These are phyloP conservation scores for Callorhinus ursinus DNA, from an alignment of 2,113 vertebrate species.

Conservation along the genomic window DNA sequence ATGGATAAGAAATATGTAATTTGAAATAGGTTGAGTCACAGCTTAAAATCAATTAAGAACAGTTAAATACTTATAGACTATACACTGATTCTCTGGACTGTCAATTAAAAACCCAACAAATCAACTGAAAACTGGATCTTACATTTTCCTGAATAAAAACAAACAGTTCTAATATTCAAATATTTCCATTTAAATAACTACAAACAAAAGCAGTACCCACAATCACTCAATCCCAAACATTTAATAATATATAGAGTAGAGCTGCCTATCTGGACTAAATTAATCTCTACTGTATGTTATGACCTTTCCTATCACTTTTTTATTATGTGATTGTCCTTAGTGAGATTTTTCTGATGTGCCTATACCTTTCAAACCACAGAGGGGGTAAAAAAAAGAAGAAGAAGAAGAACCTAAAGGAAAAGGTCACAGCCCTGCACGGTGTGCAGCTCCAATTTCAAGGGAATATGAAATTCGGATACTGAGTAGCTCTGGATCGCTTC, in stretches of 20 bases:
- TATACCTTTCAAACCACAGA: slow-evolving; percentile 46
- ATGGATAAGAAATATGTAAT: background rate
- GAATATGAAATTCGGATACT: slow-evolving; percentile 77
- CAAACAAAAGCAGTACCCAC: background rate
- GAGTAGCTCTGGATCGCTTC: slow-evolving; percentile 75
- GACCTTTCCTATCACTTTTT: slow-evolving; percentile 68
- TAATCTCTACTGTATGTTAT: slow-evolving; percentile 17
- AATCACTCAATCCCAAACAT: background rate
- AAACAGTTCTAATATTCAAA: background rate
- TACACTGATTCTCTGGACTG: background rate
- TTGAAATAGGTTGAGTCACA: background rate
- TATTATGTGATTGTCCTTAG: slow-evolving; percentile 63
- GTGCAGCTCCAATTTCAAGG: slow-evolving; percentile 66
- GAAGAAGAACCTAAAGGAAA: slow-evolving; percentile 43
- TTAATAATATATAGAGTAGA: background rate
- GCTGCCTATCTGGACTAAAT: background rate
- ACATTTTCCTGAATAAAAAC: background rate
- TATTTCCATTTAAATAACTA: background rate
- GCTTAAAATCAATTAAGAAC: background rate
- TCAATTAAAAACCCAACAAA: background rate
- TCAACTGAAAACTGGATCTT: background rate
- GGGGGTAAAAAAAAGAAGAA: background rate
- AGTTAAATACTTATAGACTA: background rate
- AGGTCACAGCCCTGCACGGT: slow-evolving; percentile 61
- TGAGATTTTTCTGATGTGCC: slow-evolving; percentile 62